phyloP scores from a whole-genome alignment of 2,113 vertebrate species.

The Coptodon rendalli region DNA sequence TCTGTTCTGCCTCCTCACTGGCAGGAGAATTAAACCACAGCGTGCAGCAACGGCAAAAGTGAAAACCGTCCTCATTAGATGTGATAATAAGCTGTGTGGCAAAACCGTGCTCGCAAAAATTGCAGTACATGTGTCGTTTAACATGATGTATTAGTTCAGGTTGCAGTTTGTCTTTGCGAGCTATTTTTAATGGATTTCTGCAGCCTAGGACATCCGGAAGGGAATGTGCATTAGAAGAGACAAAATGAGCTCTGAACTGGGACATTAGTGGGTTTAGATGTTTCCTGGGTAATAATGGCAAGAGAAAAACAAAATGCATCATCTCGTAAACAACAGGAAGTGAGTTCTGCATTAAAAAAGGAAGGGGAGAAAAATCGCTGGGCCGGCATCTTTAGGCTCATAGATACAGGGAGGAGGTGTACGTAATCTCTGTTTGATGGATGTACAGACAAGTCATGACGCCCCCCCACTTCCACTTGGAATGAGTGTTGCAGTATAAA shows the following conservation, averaged over 20 bases:
- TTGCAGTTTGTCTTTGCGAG: constrained; percentile 22
- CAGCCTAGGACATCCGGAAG: constrained; percentile 2
- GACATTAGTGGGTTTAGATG: constrained; percentile 28
- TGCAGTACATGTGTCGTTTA: constrained; percentile 25
- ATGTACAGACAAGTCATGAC: neutral
- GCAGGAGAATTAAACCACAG: constrained; percentile 34
- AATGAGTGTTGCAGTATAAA: neutral
- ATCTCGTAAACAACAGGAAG: constrained; percentile 28
- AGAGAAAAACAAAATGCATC: constrained; percentile 16
- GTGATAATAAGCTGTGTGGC: constrained; percentile 42
- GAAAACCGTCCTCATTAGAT: constrained; percentile 44
- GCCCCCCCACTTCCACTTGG: neutral
- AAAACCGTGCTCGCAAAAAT: constrained; percentile 10
- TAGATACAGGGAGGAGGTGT: neutral
- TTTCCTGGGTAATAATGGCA: constrained; percentile 21
- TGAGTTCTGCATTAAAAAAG: neutral
- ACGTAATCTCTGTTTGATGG: neutral
- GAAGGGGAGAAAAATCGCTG: neutral
- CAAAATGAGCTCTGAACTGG: neutral
- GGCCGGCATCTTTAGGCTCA: neutral
- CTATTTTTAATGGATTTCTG: constrained; percentile 35
- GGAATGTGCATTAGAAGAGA: constrained; percentile 14
- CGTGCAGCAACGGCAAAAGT: constrained; percentile 23
- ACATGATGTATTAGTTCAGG: constrained; percentile 33
- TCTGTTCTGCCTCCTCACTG: constrained; percentile 21